Percentiles rank a stretch among this genome's conserved stretches.
phyloP scores from a whole-genome alignment of 2,113 vertebrate species.

The Corythaixoides concolor region DNA sequence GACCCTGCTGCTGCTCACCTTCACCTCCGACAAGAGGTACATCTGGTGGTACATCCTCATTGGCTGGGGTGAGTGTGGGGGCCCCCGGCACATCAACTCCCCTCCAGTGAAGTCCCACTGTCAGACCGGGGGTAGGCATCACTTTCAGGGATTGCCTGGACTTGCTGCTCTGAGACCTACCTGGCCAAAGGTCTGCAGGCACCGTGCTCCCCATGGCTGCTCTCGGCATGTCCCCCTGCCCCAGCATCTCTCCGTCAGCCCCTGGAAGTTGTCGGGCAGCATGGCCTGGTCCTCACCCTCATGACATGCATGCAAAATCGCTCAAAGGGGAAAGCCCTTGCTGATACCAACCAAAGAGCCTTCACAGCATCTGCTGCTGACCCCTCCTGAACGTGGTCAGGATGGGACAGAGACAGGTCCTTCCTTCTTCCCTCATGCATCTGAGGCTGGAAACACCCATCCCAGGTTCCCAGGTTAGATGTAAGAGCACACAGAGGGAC shows the following conservation, averaged over 20 bases:
- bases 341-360: accelerated
- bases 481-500: background rate
- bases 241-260: background rate
- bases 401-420: background rate
- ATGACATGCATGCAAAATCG: background rate
- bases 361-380: background rate
- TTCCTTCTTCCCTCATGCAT: background rate
- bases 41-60: conserved; percentile 88
- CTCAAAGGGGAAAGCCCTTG: background rate
- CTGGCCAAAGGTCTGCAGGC: background rate
- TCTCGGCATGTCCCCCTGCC: accelerated
- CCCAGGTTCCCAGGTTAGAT: background rate
- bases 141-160: accelerated
- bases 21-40: conserved; percentile 85
- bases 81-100: background rate
- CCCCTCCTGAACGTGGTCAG: background rate
- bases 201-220: background rate
- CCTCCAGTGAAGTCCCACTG: background rate
- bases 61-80: conserved; percentile 82
- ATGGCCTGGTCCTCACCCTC: background rate
- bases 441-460: accelerated
- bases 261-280: background rate
- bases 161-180: background rate
- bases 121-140: background rate
- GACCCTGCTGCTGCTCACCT: conserved; percentile 85